These are phyloP conservation scores for Amphipyra tragopoginis DNA, from an alignment of 2,888 invertebrate species.

Conservation along the genomic window DNA sequence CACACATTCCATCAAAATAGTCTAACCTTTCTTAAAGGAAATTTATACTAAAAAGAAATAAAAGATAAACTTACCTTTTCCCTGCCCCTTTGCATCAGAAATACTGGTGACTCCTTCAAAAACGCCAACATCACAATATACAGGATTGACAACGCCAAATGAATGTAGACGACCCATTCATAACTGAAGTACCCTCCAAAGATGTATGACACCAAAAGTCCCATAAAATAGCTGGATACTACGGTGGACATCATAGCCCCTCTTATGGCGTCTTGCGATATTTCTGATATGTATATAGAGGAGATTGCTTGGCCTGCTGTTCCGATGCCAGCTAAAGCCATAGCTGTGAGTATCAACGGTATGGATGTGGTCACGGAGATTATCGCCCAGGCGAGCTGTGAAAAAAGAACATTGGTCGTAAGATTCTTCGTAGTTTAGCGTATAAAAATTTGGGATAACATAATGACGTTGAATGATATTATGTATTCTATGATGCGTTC, in stretches of 20 bases:
- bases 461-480: too few relatives aligned
- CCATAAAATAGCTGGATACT: conserved; percentile 73
- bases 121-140: conserved; percentile 70
- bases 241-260: conserved; percentile 72
- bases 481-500: too few relatives aligned
- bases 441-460: too few relatives aligned
- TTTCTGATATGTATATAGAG: conserved; percentile 78
- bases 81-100: conserved; percentile 70
- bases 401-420: not conserved
- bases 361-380: conserved; percentile 68
- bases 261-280: conserved; percentile 76
- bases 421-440: not conserved
- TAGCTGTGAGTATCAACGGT: conserved; percentile 65
- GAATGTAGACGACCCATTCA: conserved; percentile 69
- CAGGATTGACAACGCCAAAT: conserved; percentile 70
- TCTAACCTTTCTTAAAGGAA: too few relatives aligned
- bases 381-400: conserved; percentile 74
- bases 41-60: not conserved
- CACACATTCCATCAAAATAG: too few relatives aligned
- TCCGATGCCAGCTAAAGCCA: conserved; percentile 71
- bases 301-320: conserved; percentile 77
- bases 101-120: conserved; percentile 79
- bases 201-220: conserved; percentile 74
- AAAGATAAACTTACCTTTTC: conserved; percentile 69
- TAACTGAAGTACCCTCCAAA: conserved; percentile 76